These are phyloP conservation scores for Glyphotaelius pellucidus DNA, from an alignment of 2,888 invertebrate genomes.

Conservation along the genomic window DNA sequence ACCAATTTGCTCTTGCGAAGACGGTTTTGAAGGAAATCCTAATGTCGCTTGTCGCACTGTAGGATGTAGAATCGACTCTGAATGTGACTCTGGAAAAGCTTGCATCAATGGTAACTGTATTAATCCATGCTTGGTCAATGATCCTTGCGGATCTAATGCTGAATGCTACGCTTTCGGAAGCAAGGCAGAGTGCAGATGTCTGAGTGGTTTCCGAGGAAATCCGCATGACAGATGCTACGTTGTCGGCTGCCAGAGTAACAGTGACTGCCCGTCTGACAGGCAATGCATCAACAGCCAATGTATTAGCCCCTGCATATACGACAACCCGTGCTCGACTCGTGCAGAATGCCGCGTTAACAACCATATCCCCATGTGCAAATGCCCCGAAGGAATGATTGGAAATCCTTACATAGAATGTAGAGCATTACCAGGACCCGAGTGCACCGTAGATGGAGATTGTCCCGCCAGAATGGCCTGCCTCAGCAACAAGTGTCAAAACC, in stretches of 20 bases:
- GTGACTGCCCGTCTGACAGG: conserved; percentile 91
- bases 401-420: conserved; percentile 90
- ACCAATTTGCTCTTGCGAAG: conserved; percentile 90
- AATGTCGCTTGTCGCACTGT: conserved; percentile 87
- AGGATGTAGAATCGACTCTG: conserved; percentile 89
- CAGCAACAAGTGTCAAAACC: conserved; percentile 88
- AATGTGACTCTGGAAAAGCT: conserved; percentile 89
- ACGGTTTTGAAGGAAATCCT: conserved; percentile 92
- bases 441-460: conserved; percentile 89
- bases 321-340: conserved; percentile 85
- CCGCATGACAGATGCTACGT: conserved; percentile 85
- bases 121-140: conserved; percentile 89
- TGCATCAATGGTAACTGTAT: conserved; percentile 92
- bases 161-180: conserved; percentile 88
- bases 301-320: conserved; percentile 88
- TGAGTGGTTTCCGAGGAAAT: conserved; percentile 88
- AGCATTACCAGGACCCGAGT: conserved; percentile 85
- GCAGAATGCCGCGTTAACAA: conserved; percentile 90
- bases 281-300: conserved; percentile 92
- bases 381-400: conserved; percentile 85
- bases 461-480: conserved; percentile 88
- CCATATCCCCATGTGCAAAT: conserved; percentile 91
- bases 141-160: conserved; percentile 88
- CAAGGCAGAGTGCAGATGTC: conserved; percentile 87
- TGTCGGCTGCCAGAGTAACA: conserved; percentile 90